Conservation (phyloP, 2,888 invertebrate species). For the Apamea crenata region DNA sequence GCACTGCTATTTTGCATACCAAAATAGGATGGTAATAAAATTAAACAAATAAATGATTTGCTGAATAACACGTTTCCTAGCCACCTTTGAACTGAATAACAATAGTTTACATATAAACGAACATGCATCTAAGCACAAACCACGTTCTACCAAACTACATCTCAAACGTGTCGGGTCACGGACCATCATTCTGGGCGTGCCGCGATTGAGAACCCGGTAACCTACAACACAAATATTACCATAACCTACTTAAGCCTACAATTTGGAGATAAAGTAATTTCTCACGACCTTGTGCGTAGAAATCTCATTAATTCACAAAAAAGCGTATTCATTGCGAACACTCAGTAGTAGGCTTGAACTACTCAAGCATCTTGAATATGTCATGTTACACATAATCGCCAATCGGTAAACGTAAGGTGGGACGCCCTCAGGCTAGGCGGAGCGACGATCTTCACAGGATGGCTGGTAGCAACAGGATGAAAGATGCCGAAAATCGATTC, state of each 20-base stretch:
- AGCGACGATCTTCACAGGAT: too few species aligned
- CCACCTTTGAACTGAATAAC: neutral
- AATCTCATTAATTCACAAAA: constrained; percentile 22
- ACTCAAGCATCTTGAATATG: neutral
- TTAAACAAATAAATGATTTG: neutral
- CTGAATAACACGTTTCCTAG: neutral
- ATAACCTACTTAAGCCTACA: constrained; percentile 40
- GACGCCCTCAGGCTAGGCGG: too few species aligned
- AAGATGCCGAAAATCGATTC: too few species aligned
- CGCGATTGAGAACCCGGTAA: constrained; percentile 28
- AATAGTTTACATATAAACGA: neutral
- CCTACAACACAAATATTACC: constrained; percentile 34
- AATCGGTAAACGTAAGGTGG: too few species aligned
- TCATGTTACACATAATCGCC: neutral
- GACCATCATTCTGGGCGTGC: constrained; percentile 9
- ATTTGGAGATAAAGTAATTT: constrained; percentile 33
- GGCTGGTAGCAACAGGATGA: too few species aligned
- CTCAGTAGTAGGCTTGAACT: neutral
- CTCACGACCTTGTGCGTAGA: constrained; percentile 47
- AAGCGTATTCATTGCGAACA: constrained; percentile 6
- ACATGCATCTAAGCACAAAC: neutral
- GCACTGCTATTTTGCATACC: neutral
- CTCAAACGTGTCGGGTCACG: constrained; percentile 42
- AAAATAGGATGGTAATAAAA: too few species aligned
- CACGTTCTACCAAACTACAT: constrained; percentile 17